Conservation (phyloP, 2,888 invertebrate genomes). For the Xylophagus ater region DNA sequence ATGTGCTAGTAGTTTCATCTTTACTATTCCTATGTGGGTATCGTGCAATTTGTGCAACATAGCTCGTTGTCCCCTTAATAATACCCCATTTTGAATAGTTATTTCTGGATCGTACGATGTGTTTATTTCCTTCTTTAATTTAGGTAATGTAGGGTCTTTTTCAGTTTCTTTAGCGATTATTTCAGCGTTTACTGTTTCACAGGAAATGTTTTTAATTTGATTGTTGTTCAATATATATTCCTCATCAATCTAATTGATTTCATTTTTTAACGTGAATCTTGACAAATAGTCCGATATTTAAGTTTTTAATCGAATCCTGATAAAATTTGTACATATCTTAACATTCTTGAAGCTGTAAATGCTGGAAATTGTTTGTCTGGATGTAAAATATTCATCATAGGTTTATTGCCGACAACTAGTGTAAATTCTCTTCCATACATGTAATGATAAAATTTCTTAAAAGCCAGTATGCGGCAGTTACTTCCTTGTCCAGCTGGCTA, state of each 20-base stretch:
- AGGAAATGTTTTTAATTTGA: background rate
- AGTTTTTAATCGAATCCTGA: constrained; percentile 15
- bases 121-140: background rate
- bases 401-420: constrained; percentile 28
- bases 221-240: background rate
- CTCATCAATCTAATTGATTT: background rate
- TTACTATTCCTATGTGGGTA: constrained; percentile 14
- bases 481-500: constrained; percentile 23
- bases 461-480: constrained; percentile 27
- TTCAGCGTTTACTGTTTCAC: background rate
- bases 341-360: constrained; percentile 15
- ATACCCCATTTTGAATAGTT: background rate
- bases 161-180: background rate
- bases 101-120: background rate
- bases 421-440: constrained; percentile 29
- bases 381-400: constrained; percentile 24
- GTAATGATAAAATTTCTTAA: constrained; percentile 30
- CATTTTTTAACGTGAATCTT: constrained; percentile 11
- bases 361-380: constrained; percentile 12
- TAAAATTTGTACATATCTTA: constrained; percentile 17
- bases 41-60: constrained; percentile 15
- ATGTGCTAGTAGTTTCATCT: constrained; percentile 17
- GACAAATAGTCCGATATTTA: constrained; percentile 15
- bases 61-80: background rate
- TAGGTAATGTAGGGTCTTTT: background rate